phyloP scores from a whole-genome alignment of 2,797 vertebrate genomes.

The Melanogrammus aeglefinus region DNA sequence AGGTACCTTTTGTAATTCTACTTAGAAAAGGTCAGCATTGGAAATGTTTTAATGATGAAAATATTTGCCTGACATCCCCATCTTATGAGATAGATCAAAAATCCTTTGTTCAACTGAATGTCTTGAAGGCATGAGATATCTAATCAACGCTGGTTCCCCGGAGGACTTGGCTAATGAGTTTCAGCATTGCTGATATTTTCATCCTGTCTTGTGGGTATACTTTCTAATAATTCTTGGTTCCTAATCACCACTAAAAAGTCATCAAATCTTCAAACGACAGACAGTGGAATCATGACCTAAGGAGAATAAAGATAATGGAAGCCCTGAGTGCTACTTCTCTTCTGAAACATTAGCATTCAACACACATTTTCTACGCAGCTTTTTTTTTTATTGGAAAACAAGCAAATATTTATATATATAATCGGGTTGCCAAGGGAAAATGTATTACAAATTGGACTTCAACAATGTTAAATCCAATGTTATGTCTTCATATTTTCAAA shows the following conservation, averaged over 20 bases:
- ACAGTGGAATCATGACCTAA: slow-evolving; percentile 36
- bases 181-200: slow-evolving; percentile 63
- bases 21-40: slow-evolving; percentile 44
- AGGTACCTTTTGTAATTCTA: slow-evolving; percentile 38
- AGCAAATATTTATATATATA: background rate
- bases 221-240: slow-evolving; percentile 67
- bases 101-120: slow-evolving; percentile 63
- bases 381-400: background rate
- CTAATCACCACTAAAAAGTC: slow-evolving; percentile 65
- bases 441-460: background rate
- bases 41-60: slow-evolving; percentile 47
- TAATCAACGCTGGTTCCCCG: slow-evolving; percentile 70
- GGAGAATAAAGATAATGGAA: slow-evolving; percentile 8
- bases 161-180: slow-evolving; percentile 74
- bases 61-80: slow-evolving; percentile 50
- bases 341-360: slow-evolving; percentile 42
- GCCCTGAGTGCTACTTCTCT: slow-evolving; percentile 20
- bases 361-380: background rate
- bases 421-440: background rate
- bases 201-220: slow-evolving; percentile 67
- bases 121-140: slow-evolving; percentile 68
- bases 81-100: slow-evolving; percentile 42
- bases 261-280: slow-evolving; percentile 51
- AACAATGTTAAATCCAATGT: background rate
- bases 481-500: slow-evolving; percentile 5